Base-by-base conservation (phyloP, 2,797 vertebrate species). In the Xenentodon cancila region DNA sequence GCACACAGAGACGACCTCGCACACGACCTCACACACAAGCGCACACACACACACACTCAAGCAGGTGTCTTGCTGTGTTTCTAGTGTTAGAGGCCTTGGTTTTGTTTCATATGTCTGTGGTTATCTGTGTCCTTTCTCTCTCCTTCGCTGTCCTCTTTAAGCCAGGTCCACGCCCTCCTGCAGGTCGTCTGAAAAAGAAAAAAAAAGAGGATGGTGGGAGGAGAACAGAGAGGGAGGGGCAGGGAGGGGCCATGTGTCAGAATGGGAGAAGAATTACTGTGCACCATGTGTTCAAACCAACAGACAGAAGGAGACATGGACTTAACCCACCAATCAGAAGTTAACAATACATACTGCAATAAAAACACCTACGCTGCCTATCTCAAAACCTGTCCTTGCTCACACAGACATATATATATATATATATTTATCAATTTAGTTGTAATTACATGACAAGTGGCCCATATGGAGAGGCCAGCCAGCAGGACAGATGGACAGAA, bases 161-260 rank as follows among this genome's bases (percentile, higher is more conserved):
- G 73, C 77, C 65, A 84, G 84, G 87, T 90, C 82, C 78, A 83
- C 84, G 51, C 78, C 87, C 88, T 91, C 90, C 85, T 81, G 88
- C 88, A 88, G 87, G 67, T 84, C 62, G 82, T 49, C 51, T 75
- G 63, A 68, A 88, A 74, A 75, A 69, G 87, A 82, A 64, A 46
- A 68, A 68, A 18, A 25, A 54, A 60, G 27, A 15, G 25, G 25
- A 53, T 53, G 47, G 58, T 20, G 2, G 48, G 18, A 45, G 60
- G 55, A 30, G 68, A 66, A 59, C 32, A 21, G 34, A 47, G 40
- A 75, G 66, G 76, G 77, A 55, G 85, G 83, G 77, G 79, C 32
- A 64, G 51, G 68, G 61, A 62, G 72, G 71, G 68, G 46, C 79
- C 86, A 90, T 86, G 82, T 92, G 90, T 91, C 83, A 91, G 80